phyloP scores from a whole-genome alignment of 2,797 vertebrate genomes.

The Menidia menidia region DNA sequence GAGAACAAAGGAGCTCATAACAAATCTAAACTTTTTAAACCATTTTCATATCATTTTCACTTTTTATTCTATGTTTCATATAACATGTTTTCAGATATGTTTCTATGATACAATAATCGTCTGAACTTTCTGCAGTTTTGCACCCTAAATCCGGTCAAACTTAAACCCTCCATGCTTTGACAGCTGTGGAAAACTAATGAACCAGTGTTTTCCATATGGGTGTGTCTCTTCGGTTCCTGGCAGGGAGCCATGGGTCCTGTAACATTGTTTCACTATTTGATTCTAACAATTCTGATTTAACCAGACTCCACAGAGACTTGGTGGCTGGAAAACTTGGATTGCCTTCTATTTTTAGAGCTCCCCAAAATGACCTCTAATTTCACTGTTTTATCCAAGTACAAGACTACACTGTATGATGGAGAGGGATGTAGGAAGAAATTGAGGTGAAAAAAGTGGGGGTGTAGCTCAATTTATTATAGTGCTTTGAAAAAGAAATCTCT shows the following conservation, averaged over 20 bases:
- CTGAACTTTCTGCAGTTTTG: background rate
- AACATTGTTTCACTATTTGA: conserved; percentile 63
- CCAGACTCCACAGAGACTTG: conserved; percentile 72
- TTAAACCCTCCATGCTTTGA: conserved; percentile 33
- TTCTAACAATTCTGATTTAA: conserved; percentile 57
- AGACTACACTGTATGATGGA: conserved; percentile 26
- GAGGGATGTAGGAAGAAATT: background rate
- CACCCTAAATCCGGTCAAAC: conserved; percentile 1
- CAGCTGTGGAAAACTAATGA: conserved; percentile 47
- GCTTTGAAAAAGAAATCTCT: conserved; percentile 25
- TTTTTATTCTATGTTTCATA: background rate
- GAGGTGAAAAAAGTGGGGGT: conserved; percentile 2
- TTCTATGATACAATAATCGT: background rate
- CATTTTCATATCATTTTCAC: too few relatives aligned
- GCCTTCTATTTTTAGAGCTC: conserved; percentile 74
- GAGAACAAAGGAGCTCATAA: too few relatives aligned
- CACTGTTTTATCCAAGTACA: conserved; percentile 62
- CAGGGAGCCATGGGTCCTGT: conserved; percentile 31
- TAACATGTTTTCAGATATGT: background rate
- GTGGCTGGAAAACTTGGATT: conserved; percentile 71
- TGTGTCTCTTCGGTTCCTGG: conserved; percentile 35
- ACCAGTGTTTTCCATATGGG: conserved; percentile 32
- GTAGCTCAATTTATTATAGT: conserved; percentile 35
- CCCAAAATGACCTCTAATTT: conserved; percentile 77
- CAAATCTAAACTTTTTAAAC: too few relatives aligned